A percentile compares a stretch with the other conserved stretches of the same genome.
Evolutionary conservation across 2,113 vertebrate genomes (phyloP).

Genomic region (Elgaria multicarinata): DNA sequence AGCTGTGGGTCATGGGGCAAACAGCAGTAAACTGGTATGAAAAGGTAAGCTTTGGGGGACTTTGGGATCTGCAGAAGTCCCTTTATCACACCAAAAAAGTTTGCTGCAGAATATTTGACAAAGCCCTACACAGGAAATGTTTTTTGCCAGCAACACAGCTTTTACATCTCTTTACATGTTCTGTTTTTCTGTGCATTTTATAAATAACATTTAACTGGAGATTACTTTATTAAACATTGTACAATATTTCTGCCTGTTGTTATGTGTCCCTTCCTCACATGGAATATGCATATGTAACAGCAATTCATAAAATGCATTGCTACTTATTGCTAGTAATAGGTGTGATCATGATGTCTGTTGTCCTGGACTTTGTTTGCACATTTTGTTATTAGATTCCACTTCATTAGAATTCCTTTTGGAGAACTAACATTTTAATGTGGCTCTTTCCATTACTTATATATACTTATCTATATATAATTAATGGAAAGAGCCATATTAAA

Average conservation of each 20-base stretch:
- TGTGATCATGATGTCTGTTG: no score
- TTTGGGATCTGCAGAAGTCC: not conserved
- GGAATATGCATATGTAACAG: not conserved
- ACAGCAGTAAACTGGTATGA: not conserved
- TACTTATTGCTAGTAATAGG: not conserved
- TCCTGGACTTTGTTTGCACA: not conserved
- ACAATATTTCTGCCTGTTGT: not conserved
- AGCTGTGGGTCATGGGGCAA: not conserved
- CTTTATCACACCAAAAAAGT: not conserved
- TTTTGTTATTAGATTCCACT: not conserved
- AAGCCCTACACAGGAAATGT: not conserved
- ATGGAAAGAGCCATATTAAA: no score
- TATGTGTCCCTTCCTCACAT: not conserved
- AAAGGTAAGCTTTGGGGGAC: not conserved
- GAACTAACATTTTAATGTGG: not conserved
- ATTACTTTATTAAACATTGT: slow-evolving; percentile 16
- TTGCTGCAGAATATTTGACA: not conserved
- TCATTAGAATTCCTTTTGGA: not conserved
- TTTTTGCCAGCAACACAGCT: slow-evolving; percentile 49
- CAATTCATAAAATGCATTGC: not conserved
- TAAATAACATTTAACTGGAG: not conserved
- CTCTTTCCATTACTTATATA: not conserved
- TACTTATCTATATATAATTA: not conserved
- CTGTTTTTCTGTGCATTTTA: not conserved
- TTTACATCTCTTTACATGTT: slow-evolving; percentile 17